phyloP scores from a whole-genome alignment of 2,113 vertebrate genomes.

The Salminus brasiliensis region DNA sequence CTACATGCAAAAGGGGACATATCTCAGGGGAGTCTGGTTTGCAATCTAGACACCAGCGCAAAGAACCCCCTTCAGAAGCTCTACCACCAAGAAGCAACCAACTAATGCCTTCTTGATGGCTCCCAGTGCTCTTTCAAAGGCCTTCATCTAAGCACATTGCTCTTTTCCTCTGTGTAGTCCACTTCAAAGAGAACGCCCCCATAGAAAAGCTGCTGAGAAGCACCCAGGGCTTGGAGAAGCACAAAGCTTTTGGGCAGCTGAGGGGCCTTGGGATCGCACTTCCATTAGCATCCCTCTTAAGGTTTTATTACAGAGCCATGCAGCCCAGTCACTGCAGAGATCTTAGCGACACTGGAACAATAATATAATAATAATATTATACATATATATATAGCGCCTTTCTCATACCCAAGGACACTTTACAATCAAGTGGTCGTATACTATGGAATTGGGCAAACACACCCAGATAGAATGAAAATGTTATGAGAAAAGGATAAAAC shows the following conservation, averaged over 20 bases:
- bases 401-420: no score
- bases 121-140: constrained; percentile 4
- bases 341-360: constrained; percentile 1
- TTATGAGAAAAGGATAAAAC: no score
- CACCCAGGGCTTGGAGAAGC: constrained; percentile 31
- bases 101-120: not conserved
- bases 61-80: not conserved
- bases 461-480: no score
- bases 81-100: not conserved
- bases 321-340: constrained; percentile 1
- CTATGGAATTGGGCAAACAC: no score
- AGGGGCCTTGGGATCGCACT: not conserved
- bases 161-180: constrained; percentile 16
- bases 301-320: constrained; percentile 28
- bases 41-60: not conserved
- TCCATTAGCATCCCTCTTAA: constrained; percentile 32
- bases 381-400: no score
- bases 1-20: not conserved
- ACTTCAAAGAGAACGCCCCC: constrained; percentile 28
- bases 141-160: constrained; percentile 34
- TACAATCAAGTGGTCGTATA: no score
- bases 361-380: no score
- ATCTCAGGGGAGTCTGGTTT: not conserved
- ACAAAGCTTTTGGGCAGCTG: constrained; percentile 23
- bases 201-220: constrained; percentile 2